Evolutionary conservation across 2,113 vertebrate genomes (phyloP).

Genomic region (Aegypius monachus): DNA sequence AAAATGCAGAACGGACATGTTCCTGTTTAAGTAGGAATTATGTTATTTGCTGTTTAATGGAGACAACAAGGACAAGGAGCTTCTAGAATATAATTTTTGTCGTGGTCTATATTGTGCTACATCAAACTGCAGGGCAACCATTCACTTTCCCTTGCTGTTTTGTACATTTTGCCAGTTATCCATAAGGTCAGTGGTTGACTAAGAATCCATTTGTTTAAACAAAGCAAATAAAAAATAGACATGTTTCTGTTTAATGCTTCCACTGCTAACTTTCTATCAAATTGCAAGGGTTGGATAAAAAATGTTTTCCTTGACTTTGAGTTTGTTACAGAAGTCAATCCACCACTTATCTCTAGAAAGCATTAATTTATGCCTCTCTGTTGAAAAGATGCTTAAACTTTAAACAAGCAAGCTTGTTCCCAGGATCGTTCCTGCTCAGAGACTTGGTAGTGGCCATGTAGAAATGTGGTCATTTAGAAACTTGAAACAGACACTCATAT

Average conservation of each 20-base stretch:
- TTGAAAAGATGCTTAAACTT: not conserved
- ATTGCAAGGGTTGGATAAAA: not conserved
- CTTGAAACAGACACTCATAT: not conserved
- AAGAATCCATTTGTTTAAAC: not conserved
- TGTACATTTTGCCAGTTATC: not conserved
- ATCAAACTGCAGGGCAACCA: not conserved
- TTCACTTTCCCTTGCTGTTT: not conserved
- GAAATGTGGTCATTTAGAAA: not conserved
- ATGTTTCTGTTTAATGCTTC: not conserved
- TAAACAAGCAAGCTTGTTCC: not conserved
- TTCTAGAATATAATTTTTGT: not conserved
- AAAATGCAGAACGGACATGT: not conserved
- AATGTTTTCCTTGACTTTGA: not conserved
- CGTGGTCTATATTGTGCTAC: not conserved
- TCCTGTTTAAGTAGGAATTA: not conserved
- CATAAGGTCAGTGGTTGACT: not conserved
- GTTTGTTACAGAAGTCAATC: not conserved
- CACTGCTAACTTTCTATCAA: not conserved
- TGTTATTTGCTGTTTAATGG: not conserved
- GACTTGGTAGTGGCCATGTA: not conserved
- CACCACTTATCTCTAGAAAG: not conserved
- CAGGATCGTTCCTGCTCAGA: not conserved
- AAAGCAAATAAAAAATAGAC: not conserved
- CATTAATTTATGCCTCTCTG: not conserved
- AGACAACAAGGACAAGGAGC: not conserved